Evolutionary conservation across 2,797 vertebrate genomes (phyloP), one percentile per base, ranked within the genome.

Genomic region (Syncerus caffer): DNA sequence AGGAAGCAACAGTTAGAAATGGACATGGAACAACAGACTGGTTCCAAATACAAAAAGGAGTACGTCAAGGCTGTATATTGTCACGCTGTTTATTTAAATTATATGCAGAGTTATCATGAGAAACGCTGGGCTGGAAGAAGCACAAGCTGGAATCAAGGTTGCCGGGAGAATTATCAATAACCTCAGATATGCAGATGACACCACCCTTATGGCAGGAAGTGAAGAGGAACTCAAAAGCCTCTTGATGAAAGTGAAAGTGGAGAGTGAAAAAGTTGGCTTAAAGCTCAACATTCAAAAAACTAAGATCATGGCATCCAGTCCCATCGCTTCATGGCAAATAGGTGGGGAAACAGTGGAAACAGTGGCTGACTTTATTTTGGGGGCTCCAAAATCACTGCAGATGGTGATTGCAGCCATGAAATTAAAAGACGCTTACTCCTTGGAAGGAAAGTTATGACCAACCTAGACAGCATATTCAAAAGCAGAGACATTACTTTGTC

Each of bases 131-230:
- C 12, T 64, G 15, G 7, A 64, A 0, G 60, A 64, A 64, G 3
- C 60, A 64, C 60, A 64, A 64, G 60, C 60, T 64, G 60, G 7
- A 17, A 64, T n/a, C 31, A n/a, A 17, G 29, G 4, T n/a, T 64
- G 31, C 15, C 0, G 1, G 29, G 0, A n/a, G 29, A 64, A 64
- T 64, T 64, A n/a, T n/a, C 60, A 64, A 8, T n/a, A 17, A 64
- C 7, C 60, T 16, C 60, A 64, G 60, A 64, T 16, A 64, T n/a
- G 31, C 60, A n/a, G 7, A n/a, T 64, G 31, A 64, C 29, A 64
- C 7, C 29, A 16, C 29, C 60, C 29, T 62, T 64, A n/a, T n/a
- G 60, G 31, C 29, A 64, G 15, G 31, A 62, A 62, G 31, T 64
- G 29, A 62, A 3, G 29, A 64, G 31, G 29, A 64, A 64, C 60